These are phyloP conservation scores for Dipus sagitta DNA, from an alignment of 2,797 vertebrate genomes.

Conservation along the genomic window DNA sequence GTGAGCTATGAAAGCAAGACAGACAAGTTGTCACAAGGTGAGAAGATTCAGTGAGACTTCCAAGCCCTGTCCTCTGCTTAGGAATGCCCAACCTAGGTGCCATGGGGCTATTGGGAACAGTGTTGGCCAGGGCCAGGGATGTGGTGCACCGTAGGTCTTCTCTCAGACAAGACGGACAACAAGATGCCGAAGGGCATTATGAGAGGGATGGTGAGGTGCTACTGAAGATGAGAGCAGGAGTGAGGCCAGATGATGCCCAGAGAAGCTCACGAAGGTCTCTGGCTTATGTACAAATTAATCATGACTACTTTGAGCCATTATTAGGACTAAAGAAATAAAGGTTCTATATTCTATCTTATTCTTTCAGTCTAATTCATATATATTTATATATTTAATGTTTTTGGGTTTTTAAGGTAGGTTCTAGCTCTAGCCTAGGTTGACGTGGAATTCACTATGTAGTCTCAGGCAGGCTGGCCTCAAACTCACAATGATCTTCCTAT, in stretches of 20 bases:
- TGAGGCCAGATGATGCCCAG: neutral
- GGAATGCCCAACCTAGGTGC: neutral
- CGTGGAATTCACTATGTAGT: too few species aligned
- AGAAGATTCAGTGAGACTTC: neutral
- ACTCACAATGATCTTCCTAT: too few species aligned
- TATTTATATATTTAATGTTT: neutral
- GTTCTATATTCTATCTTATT: conserved; percentile 2
- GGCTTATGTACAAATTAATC: neutral
- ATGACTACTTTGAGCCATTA: neutral
- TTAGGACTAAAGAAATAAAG: neutral
- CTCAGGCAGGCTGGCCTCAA: too few species aligned
- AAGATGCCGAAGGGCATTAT: neutral
- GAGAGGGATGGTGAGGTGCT: neutral
- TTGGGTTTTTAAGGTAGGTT: too few species aligned
- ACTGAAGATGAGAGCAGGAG: neutral
- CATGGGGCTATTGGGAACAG: neutral
- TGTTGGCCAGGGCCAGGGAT: neutral
- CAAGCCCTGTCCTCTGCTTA: neutral
- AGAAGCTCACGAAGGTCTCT: neutral
- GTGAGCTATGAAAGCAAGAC: neutral
- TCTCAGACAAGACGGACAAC: neutral
- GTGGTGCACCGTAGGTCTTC: neutral
- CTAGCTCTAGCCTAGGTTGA: too few species aligned
- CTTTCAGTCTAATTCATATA: conserved; percentile 13
- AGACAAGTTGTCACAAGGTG: neutral